Evolutionary conservation across 2,888 invertebrate genomes (phyloP).

Genomic region (Sesia bembeciformis): DNA sequence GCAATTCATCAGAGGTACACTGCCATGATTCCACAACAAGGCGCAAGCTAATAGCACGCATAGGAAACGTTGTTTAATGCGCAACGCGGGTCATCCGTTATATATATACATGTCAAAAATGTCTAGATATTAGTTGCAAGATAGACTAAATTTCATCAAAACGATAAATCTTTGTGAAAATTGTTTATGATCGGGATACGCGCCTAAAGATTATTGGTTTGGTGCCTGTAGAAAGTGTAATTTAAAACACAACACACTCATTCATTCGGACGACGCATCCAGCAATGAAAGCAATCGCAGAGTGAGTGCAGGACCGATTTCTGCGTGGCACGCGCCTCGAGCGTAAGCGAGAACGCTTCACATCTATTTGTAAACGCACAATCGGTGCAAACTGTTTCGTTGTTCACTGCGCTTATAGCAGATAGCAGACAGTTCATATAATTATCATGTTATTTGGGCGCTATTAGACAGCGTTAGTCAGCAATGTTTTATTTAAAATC

Average conservation of each 20-base stretch:
- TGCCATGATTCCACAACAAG: not conserved
- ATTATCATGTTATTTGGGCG: not conserved
- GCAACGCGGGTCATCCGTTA: constrained; percentile 5
- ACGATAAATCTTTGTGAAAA: constrained; percentile 2
- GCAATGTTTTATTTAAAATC: not conserved
- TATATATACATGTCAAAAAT: constrained; percentile 6
- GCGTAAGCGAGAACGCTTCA: not conserved
- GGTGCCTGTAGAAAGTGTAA: constrained; percentile 3
- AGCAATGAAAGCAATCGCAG: not conserved
- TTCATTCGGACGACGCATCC: not conserved
- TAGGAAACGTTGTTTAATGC: not conserved
- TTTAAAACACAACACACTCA: constrained; percentile 5
- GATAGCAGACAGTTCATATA: not conserved
- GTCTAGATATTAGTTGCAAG: constrained; percentile 2
- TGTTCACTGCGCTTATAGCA: not conserved
- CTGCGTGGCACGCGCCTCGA: no score
- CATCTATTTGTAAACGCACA: not conserved
- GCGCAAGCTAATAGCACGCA: not conserved
- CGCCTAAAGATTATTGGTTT: not conserved
- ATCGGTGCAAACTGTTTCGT: not conserved
- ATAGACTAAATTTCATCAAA: constrained; percentile 3
- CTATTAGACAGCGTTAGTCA: constrained; percentile 1
- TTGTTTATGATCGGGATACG: constrained; percentile 3
- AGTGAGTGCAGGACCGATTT: no score
- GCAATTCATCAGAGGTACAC: not conserved